Conservation (phyloP, 2,113 vertebrate species). For the Etheostoma spectabile region DNA sequence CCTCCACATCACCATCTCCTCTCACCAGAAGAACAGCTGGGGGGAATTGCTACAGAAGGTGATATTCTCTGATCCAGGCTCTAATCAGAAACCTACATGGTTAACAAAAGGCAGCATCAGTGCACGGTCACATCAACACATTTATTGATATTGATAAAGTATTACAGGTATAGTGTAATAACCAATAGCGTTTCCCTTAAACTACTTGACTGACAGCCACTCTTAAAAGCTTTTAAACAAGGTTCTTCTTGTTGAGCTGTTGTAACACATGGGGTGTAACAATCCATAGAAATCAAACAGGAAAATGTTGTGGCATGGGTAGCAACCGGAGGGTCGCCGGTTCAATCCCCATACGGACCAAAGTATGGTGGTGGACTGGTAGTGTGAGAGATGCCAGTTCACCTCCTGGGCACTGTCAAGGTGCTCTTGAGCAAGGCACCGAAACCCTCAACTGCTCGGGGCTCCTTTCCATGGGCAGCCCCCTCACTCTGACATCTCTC, state of each 20-base stretch:
- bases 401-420: too few species aligned
- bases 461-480: too few species aligned
- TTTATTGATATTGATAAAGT: background rate
- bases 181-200: background rate
- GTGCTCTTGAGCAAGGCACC: too few species aligned
- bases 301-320: background rate
- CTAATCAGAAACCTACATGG: background rate
- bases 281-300: background rate
- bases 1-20: conserved; percentile 94
- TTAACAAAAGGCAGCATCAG: background rate
- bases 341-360: too few species aligned
- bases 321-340: too few species aligned
- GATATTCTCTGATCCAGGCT: background rate
- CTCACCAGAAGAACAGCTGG: conserved; percentile 96
- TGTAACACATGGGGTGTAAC: background rate
- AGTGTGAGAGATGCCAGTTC: too few species aligned
- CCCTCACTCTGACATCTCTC: too few species aligned
- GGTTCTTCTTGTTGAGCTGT: background rate
- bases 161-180: background rate
- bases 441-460: too few species aligned
- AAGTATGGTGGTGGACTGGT: too few species aligned
- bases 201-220: background rate
- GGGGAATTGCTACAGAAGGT: conserved; percentile 92
- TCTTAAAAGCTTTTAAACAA: background rate
- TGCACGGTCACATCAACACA: background rate